Conservation (phyloP, 2,797 vertebrate genomes). For the Lutjanus campechanus region DNA sequence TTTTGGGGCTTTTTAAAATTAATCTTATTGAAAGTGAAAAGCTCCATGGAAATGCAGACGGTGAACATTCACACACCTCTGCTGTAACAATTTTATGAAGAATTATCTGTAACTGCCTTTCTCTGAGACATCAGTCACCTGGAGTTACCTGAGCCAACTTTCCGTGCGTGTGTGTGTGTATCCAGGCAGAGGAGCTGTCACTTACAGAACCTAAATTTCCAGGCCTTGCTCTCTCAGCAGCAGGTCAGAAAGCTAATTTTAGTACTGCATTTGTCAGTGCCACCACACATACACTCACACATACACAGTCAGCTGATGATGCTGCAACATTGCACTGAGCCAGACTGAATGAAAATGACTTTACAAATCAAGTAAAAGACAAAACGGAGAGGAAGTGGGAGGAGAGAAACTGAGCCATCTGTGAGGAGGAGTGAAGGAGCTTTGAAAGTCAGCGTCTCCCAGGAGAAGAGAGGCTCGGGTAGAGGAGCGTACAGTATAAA, state of each 20-base stretch:
- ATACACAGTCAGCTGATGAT: constrained; percentile 22
- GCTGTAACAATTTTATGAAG: too few species aligned
- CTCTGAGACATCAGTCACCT: too few species aligned
- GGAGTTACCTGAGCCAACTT: too few species aligned
- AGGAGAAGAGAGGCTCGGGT: constrained; percentile 1
- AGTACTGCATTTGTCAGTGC: constrained; percentile 39
- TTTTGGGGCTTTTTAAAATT: too few species aligned
- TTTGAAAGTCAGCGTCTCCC: constrained; percentile 43
- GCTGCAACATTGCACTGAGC: constrained; percentile 24
- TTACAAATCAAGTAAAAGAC: constrained; percentile 30
- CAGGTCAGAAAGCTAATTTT: constrained; percentile 49
- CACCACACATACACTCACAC: not conserved
- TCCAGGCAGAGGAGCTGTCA: not conserved
- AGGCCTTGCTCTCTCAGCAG: constrained; percentile 29
- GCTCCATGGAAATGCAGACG: too few species aligned
- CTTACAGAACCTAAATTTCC: constrained; percentile 25
- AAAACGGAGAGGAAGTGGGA: not conserved
- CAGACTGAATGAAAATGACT: constrained; percentile 31
- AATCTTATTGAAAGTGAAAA: too few species aligned
- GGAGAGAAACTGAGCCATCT: constrained; percentile 15
- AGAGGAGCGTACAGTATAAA: not conserved
- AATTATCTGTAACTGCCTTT: too few species aligned
- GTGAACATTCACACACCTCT: too few species aligned
- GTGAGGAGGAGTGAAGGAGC: constrained; percentile 31
- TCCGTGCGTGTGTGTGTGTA: not conserved